Evolutionary conservation across 2,888 invertebrate species (phyloP), one percentile per base, ranked within the genome.

Genomic region (Agelastica alni): DNA sequence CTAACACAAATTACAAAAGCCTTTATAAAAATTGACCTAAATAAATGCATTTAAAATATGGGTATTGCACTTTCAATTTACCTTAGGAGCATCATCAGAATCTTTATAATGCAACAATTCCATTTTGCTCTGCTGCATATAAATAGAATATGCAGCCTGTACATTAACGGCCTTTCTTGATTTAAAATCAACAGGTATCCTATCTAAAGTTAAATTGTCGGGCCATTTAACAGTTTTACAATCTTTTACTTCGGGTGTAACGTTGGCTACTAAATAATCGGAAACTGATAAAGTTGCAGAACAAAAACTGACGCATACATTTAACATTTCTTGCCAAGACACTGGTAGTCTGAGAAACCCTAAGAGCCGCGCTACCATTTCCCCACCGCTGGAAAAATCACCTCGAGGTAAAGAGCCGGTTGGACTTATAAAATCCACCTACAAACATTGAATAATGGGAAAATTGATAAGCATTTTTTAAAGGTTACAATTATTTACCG

Each of bases 311-410:
- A 89, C 88, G 70, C 92, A 92, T 13, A 91, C 83, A 63, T 88
- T 87, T 43, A 92, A 76, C 52, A 84, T 81, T 67, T 91, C 90
- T 52, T 86, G 85, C 89, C 90, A 90, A 61, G 82, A 81, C 32
- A 81, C 81, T 0, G 92, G 88, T 5, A 93, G 89, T 59, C 92
- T 85, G 6, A 96, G 81, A 78, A 89, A 95, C 0, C 96, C 96
- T 10, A 86, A 77, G 2, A 94, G 78, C 13, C 90, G 80, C 0
- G 92, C 91, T 14, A 86, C 79, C 81, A 87, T 85, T 73, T 89
- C 88, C 9, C 91, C 92, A 2, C 85, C 85, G 28, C 48, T 55
- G 3, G 81, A 76, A 9, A 83, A 83, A 67, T 89, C 88, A 4
- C 85, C 85, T 60, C 86, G 83, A 2, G 86, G 83, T 43, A 85